Evolutionary conservation across 2,797 vertebrate species (phyloP).

Genomic region (Poecile montanus): DNA sequence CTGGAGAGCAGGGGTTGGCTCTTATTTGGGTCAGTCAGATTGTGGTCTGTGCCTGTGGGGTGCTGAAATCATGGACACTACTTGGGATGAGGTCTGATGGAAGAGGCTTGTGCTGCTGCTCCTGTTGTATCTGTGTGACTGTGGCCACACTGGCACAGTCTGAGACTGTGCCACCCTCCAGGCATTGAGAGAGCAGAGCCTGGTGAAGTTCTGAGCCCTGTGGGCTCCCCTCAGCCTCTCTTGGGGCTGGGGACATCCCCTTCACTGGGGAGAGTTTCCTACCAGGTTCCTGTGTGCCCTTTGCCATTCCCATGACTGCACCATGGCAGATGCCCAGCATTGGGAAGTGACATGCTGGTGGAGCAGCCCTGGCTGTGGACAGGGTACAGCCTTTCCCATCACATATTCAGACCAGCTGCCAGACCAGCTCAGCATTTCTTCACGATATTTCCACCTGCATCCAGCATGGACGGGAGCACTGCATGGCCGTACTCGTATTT

Average conservation of each 20-base stretch:
- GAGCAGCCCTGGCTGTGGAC: neutral
- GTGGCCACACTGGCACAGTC: fast-evolving
- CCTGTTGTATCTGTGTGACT: fast-evolving
- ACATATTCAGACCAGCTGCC: fast-evolving
- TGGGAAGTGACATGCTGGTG: no score
- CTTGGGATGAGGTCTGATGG: neutral
- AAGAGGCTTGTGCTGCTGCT: neutral
- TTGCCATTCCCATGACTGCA: neutral
- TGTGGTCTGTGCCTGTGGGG: fast-evolving
- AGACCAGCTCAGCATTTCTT: neutral
- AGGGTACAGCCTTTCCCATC: neutral
- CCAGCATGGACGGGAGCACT: fast-evolving
- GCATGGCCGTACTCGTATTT: fast-evolving
- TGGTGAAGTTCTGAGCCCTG: fast-evolving
- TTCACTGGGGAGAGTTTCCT: neutral
- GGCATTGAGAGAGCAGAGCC: neutral
- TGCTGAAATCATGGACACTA: neutral
- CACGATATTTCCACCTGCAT: fast-evolving
- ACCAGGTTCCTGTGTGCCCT: neutral
- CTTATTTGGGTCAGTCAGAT: neutral
- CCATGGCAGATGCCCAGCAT: neutral
- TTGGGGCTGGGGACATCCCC: fast-evolving
- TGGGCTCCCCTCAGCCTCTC: neutral
- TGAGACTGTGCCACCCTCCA: neutral
- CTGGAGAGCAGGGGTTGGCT: neutral